Conservation (phyloP, 2,888 invertebrate species). For the Lasioglossum morio region DNA sequence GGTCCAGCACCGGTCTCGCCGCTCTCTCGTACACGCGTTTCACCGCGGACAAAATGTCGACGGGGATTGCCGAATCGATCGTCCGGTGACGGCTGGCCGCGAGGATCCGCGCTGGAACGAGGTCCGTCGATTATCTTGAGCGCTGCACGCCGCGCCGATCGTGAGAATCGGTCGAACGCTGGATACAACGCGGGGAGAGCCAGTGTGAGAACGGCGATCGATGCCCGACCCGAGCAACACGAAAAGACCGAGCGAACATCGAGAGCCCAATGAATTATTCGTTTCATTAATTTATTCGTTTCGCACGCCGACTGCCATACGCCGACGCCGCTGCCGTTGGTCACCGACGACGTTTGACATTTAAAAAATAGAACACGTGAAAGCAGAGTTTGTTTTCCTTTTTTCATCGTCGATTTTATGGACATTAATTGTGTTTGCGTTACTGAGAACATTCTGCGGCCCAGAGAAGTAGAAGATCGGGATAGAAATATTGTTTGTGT, state of each 20-base stretch:
- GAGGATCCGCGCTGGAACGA: slow-evolving; percentile 21
- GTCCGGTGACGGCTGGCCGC: slow-evolving; percentile 8
- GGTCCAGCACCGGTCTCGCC: neutral
- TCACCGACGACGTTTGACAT: neutral
- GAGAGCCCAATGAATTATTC: slow-evolving; percentile 13
- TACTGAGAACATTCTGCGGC: no score
- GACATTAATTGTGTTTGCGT: no score
- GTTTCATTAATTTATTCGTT: slow-evolving; percentile 10
- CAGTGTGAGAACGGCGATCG: slow-evolving; percentile 24
- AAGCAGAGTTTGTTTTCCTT: neutral
- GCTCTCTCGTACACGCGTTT: slow-evolving; percentile 45
- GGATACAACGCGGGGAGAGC: slow-evolving; percentile 9
- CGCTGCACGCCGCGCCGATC: neutral
- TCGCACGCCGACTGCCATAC: neutral
- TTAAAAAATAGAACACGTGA: neutral
- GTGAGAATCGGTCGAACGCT: slow-evolving; percentile 26
- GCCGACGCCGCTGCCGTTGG: neutral
- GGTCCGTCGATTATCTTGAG: slow-evolving; percentile 23
- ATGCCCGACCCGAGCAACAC: slow-evolving; percentile 12
- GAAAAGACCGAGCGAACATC: slow-evolving; percentile 37
- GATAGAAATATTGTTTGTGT: no score
- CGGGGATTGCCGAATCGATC: slow-evolving; percentile 56
- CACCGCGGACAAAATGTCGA: slow-evolving; percentile 62
- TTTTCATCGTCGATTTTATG: neutral
- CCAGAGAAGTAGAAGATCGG: no score